phyloP scores from a whole-genome alignment of 2,113 vertebrate genomes.

The Alexandromys fortis region DNA sequence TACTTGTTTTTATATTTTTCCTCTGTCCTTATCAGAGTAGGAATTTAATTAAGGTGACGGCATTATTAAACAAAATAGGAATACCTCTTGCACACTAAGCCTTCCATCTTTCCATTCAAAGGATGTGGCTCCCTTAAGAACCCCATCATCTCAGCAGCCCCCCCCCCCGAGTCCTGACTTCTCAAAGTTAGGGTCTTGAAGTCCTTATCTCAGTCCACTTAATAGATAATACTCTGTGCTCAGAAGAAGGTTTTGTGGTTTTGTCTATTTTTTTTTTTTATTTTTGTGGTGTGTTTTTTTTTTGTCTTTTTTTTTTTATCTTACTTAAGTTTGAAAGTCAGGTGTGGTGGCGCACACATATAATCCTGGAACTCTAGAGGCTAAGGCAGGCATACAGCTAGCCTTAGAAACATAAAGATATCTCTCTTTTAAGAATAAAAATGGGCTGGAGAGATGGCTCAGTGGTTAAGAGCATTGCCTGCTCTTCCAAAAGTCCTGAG shows the following conservation, averaged over 20 bases:
- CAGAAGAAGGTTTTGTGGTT: background rate
- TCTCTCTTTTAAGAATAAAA: background rate
- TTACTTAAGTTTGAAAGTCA: background rate
- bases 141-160: background rate
- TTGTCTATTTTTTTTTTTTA: background rate
- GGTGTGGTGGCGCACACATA: background rate
- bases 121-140: rapidly evolving
- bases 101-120: background rate
- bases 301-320: background rate
- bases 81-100: background rate
- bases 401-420: background rate
- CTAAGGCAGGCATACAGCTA: no score
- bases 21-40: conserved; percentile 15
- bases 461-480: no score
- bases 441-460: no score
- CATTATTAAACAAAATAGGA: conserved; percentile 58
- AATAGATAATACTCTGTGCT: background rate
- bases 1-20: background rate
- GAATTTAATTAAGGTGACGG: conserved; percentile 51
- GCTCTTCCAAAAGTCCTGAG: no score
- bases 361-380: background rate
- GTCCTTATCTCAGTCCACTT: background rate
- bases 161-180: background rate
- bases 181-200: background rate
- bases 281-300: background rate